phyloP scores from a whole-genome alignment of 1,140 invertebrate genomes.

The Paracyclopina nana region DNA sequence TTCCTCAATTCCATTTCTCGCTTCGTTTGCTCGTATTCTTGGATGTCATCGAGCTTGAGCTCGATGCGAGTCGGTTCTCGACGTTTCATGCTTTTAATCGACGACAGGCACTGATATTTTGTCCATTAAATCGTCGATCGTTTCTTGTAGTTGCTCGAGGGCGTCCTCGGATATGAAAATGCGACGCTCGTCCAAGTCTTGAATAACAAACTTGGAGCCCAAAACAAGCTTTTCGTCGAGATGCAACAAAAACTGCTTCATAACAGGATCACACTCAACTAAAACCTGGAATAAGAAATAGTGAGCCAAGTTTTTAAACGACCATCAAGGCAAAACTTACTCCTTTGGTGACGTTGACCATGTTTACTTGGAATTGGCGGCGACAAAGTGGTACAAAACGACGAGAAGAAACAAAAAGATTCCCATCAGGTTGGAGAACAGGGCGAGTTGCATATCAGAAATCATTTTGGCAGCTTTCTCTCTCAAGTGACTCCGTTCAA shows the following conservation, averaged over 20 bases:
- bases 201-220: conserved; percentile 82
- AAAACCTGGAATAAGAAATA: too few relatives aligned
- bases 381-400: not conserved
- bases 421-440: not conserved
- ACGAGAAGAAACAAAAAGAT: not conserved
- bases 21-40: conserved; percentile 29
- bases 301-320: too few relatives aligned
- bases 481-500: too few relatives aligned
- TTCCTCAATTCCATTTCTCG: not conserved
- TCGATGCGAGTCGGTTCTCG: conserved; percentile 8
- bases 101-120: conserved; percentile 64
- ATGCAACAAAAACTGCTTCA: conserved; percentile 96
- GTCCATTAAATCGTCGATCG: conserved; percentile 87
- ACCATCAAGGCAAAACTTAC: too few relatives aligned
- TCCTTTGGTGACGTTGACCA: not conserved
- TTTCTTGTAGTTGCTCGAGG: conserved; percentile 55
- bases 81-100: conserved; percentile 29
- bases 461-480: too few relatives aligned
- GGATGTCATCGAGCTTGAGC: conserved; percentile 4
- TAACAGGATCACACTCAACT: conserved; percentile 63
- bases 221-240: conserved; percentile 82
- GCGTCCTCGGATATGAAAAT: conserved; percentile 86
- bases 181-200: conserved; percentile 89
- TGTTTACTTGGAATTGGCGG: not conserved
- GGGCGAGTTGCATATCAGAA: not conserved